Base-by-base conservation (phyloP, 2,113 vertebrate species). In the Rhadina sibilatrix region DNA sequence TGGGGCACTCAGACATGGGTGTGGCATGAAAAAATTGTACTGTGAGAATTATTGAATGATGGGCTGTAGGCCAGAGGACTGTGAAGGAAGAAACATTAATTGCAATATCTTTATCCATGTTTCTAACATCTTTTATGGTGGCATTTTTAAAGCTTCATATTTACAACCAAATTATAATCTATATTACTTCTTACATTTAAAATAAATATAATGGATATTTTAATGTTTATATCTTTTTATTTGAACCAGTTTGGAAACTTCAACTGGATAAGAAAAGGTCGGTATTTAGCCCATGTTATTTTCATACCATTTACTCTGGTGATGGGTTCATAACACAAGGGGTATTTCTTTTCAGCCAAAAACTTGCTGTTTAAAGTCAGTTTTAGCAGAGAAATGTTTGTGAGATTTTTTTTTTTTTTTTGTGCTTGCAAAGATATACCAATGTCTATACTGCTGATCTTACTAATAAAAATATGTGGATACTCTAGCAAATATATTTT, bases 371-470 rank as follows among this genome's bases (percentile, higher is more conserved):
- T 82, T 64, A n/a, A 68, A 79, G 22, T 31, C 25, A 0, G 5
- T 83, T 91, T 65, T 20, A 74, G 17, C 22, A 66, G 3, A 64
- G 3, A 57, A 69, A 56, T 33, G 20, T 24, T 19, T 13, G 44
- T 44, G 5, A 2, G 3, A n/a, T n/a, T n/a, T n/a, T n/a, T n/a
- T n/a, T n/a, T n/a, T n/a, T 0, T 11, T 27, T 18, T 82, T 42
- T 79, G 5, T 49, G 12, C 75, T 65, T 83, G 14, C 18, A 75
- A 87, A 15, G 24, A 52, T 75, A 3, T n/a, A 64, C 40, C 33
- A 47, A 4, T 56, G 11, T 71, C 22, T 83, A 10, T 54, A 59
- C 24, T 56, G 33, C 38, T 72, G 28, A 56, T 61, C 12, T 57
- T 79, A 66, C 9, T 50, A 54, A 68, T 13, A 71, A 72, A 80